Evolutionary conservation across 1,140 invertebrate genomes (phyloP).

Genomic region (Aphidius gifuensis): DNA sequence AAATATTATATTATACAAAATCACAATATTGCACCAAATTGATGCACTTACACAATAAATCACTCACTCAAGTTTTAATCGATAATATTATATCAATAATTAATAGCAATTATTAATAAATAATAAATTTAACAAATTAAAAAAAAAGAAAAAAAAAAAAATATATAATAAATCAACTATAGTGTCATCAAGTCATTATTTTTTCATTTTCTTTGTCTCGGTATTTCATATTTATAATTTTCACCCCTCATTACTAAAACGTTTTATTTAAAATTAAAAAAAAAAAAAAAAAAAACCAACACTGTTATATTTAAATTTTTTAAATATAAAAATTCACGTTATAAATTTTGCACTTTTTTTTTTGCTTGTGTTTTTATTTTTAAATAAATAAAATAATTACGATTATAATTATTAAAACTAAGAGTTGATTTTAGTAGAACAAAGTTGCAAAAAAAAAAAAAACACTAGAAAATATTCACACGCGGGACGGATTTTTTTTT

Average conservation of each 20-base stretch:
- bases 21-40: slow-evolving; percentile 13
- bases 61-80: slow-evolving; percentile 3
- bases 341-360: neutral
- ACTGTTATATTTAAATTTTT: too few species aligned
- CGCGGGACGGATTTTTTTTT: slow-evolving; percentile 10
- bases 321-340: too few species aligned
- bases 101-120: neutral
- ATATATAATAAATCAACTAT: too few species aligned
- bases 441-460: neutral
- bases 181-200: too few species aligned
- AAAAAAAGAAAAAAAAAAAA: too few species aligned
- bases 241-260: too few species aligned
- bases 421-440: neutral
- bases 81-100: neutral
- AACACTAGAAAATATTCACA: slow-evolving; percentile 14
- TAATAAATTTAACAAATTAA: neutral
- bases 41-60: neutral
- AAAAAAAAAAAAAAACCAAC: too few species aligned
- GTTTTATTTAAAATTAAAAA: too few species aligned
- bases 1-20: slow-evolving; percentile 2
- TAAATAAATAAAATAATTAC: neutral
- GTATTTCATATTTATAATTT: too few species aligned
- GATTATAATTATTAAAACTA: neutral
- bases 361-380: neutral
- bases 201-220: too few species aligned